Evolutionary conservation across 2,888 invertebrate genomes (phyloP).

Genomic region (Epirrita christyi): DNA sequence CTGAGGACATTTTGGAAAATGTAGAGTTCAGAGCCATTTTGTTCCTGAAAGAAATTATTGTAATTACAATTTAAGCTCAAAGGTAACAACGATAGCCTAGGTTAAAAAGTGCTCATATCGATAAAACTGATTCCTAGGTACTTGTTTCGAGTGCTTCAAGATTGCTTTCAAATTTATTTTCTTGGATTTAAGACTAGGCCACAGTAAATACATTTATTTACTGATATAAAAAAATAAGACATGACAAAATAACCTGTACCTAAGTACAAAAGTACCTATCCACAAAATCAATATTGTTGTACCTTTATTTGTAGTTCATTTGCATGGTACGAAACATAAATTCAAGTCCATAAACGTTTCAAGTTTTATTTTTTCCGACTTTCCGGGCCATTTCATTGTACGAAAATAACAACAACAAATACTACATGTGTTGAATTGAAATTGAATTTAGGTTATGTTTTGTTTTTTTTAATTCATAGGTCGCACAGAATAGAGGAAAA

Average conservation of each 20-base stretch:
- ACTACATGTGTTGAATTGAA: too few relatives aligned
- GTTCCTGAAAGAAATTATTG: conserved; percentile 37
- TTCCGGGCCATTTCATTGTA: not conserved
- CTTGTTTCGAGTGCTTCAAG: too few relatives aligned
- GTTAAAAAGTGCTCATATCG: too few relatives aligned
- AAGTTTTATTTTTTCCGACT: not conserved
- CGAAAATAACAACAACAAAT: not conserved
- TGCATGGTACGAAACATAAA: not conserved
- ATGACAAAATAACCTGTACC: conserved; percentile 43
- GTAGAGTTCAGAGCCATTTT: conserved; percentile 63
- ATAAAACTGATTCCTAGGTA: too few relatives aligned
- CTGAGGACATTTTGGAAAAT: conserved; percentile 57
- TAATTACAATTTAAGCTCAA: conserved; percentile 1
- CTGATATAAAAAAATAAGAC: not conserved
- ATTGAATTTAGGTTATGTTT: too few relatives aligned
- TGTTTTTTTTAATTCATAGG: too few relatives aligned
- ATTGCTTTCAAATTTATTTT: too few relatives aligned
- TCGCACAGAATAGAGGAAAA: too few relatives aligned
- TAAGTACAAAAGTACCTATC: not conserved
- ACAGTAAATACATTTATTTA: not conserved
- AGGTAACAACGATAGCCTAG: too few relatives aligned
- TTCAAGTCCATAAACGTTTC: not conserved
- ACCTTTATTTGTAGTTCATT: not conserved
- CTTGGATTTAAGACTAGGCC: too few relatives aligned
- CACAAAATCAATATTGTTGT: not conserved